phyloP scores from a whole-genome alignment of 1,140 invertebrate genomes.

The Drosophila murphyi region DNA sequence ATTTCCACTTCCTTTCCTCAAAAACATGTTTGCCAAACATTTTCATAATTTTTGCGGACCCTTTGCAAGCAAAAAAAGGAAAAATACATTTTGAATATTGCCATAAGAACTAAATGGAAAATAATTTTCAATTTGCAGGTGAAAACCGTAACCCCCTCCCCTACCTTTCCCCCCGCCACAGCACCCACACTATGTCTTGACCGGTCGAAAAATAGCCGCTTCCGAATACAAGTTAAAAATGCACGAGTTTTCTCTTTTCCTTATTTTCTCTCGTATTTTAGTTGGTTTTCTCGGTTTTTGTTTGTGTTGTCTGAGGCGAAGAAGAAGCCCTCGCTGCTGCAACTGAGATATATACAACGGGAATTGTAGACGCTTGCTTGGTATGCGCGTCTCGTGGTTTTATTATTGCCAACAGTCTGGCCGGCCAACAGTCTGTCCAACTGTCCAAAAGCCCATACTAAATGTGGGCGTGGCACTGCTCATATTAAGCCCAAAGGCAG shows the following conservation, averaged over 20 bases:
- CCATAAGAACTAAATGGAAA: constrained; percentile 57
- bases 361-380: constrained; percentile 75
- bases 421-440: constrained; percentile 17
- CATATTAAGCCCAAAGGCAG: constrained; percentile 63
- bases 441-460: neutral
- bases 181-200: constrained; percentile 10
- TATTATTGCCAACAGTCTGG: constrained; percentile 59
- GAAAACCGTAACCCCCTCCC: neutral
- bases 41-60: constrained; percentile 45
- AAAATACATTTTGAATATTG: constrained; percentile 40
- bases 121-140: constrained; percentile 77
- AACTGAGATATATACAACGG: constrained; percentile 52
- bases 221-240: constrained; percentile 34
- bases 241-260: constrained; percentile 14
- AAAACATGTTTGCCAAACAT: constrained; percentile 41
- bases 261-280: neutral
- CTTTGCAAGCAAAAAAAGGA: constrained; percentile 16
- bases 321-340: too few relatives aligned
- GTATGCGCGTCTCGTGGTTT: constrained; percentile 76
- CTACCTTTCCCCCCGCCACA: neutral
- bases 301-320: constrained; percentile 25
- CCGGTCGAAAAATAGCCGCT: constrained; percentile 21
- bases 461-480: constrained; percentile 60
- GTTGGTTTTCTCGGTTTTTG: constrained; percentile 16
- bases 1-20: constrained; percentile 39